Conservation (phyloP, 2,113 vertebrate species). For the Willisornis vidua region DNA sequence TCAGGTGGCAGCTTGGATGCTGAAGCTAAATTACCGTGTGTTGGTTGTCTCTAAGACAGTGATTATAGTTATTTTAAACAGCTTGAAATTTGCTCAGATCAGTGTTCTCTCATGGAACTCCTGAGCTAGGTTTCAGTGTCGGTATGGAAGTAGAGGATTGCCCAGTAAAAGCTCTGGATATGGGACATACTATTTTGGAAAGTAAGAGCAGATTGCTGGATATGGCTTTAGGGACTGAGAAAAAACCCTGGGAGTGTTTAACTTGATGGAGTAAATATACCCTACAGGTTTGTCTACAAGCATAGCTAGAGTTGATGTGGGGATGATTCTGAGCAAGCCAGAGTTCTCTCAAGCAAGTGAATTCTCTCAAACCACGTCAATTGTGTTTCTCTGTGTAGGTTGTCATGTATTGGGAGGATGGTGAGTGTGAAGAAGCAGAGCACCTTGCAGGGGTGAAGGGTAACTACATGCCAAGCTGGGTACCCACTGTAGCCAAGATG, state of each 20-base stretch:
- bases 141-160: not conserved
- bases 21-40: not conserved
- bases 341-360: not conserved
- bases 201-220: not conserved
- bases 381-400: not conserved
- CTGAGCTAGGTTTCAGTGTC: not conserved
- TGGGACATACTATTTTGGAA: not conserved
- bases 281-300: not conserved
- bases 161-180: not conserved
- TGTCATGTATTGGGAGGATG: not conserved
- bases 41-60: not conserved
- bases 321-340: not conserved
- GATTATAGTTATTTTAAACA: not conserved
- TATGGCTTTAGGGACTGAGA: not conserved
- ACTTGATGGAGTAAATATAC: not conserved
- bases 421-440: not conserved
- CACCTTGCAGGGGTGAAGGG: not conserved
- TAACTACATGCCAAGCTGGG: not conserved
- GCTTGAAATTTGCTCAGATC: not conserved
- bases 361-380: not conserved
- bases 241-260: not conserved
- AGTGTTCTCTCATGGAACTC: not conserved
- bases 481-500: not conserved
- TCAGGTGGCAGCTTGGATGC: not conserved
- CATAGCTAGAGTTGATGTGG: not conserved